These are phyloP conservation scores for Limanda limanda DNA, from an alignment of 2,113 vertebrate species.

Conservation along the genomic window DNA sequence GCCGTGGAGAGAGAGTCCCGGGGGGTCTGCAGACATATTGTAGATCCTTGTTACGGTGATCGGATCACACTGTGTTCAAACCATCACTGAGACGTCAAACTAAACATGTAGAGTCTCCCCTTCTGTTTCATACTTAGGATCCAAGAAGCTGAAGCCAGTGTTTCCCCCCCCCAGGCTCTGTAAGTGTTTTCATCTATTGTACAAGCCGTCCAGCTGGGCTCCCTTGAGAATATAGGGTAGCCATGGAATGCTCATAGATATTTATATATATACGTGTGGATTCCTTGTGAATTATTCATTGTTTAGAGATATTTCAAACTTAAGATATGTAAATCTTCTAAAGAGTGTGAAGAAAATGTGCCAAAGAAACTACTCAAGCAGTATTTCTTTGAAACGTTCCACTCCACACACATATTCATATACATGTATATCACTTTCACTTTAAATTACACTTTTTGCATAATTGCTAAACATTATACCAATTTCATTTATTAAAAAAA, in stretches of 20 bases:
- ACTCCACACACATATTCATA: too few species aligned
- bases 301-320: slow-evolving; percentile 8
- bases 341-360: not conserved
- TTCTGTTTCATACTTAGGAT: slow-evolving; percentile 31
- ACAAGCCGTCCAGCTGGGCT: not conserved
- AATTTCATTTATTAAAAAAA: too few species aligned
- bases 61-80: slow-evolving; percentile 39
- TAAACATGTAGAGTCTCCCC: slow-evolving; percentile 46
- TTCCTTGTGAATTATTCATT: not conserved
- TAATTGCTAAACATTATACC: too few species aligned
- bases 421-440: too few species aligned
- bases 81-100: slow-evolving; percentile 42
- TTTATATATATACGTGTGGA: not conserved
- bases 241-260: not conserved
- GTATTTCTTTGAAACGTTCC: too few species aligned
- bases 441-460: too few species aligned
- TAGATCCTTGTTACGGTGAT: slow-evolving; percentile 53
- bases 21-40: slow-evolving; percentile 41
- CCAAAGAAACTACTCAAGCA: slow-evolving; percentile 7
- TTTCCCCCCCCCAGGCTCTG: slow-evolving; percentile 23
- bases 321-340: not conserved
- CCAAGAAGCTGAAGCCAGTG: slow-evolving; percentile 31
- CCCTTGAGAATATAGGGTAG: slow-evolving; percentile 7
- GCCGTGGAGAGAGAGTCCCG: slow-evolving; percentile 3
- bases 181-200: slow-evolving; percentile 57